Percentiles rank a stretch among this genome's conserved stretches.
These are phyloP conservation scores for Mugil cephalus DNA, from an alignment of 2,113 vertebrate genomes.

Conservation along the genomic window DNA sequence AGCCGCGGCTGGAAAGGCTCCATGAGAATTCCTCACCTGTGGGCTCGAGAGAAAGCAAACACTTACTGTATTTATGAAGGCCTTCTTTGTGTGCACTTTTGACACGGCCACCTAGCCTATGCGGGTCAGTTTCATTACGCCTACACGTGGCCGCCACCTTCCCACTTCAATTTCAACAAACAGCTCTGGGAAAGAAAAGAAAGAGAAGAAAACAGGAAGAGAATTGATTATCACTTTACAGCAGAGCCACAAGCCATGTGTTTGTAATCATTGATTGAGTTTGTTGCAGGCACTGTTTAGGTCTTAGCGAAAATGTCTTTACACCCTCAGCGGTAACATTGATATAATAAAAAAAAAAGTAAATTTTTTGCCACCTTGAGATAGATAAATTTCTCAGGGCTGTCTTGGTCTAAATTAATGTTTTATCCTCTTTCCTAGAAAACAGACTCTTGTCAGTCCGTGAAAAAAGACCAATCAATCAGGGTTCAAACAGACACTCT, in stretches of 20 bases:
- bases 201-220: slow-evolving; percentile 6
- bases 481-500: not conserved
- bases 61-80: slow-evolving; percentile 29
- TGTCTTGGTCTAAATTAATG: too few species aligned
- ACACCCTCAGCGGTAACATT: not conserved
- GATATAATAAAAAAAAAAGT: slow-evolving; percentile 43
- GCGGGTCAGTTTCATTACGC: slow-evolving; percentile 50
- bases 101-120: slow-evolving; percentile 24
- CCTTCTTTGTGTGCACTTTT: slow-evolving; percentile 2
- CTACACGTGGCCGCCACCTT: slow-evolving; percentile 29
- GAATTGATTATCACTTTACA: slow-evolving; percentile 66
- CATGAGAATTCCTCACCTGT: slow-evolving; percentile 65
- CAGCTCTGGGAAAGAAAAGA: slow-evolving; percentile 13
- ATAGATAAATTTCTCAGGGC: slow-evolving; percentile 25
- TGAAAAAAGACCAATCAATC: not conserved
- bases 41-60: slow-evolving; percentile 23
- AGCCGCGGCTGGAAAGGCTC: slow-evolving; percentile 54
- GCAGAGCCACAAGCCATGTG: slow-evolving; percentile 31
- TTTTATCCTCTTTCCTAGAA: slow-evolving; percentile 2
- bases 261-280: slow-evolving; percentile 60
- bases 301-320: slow-evolving; percentile 41
- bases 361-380: slow-evolving; percentile 18
- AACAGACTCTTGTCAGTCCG: not conserved
- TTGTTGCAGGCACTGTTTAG: slow-evolving; percentile 44
- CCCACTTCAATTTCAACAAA: slow-evolving; percentile 48